Percentiles rank a stretch among this genome's conserved stretches.
Evolutionary conservation across 1,140 invertebrate genomes (phyloP).

Genomic region (Cyclina sinensis): DNA sequence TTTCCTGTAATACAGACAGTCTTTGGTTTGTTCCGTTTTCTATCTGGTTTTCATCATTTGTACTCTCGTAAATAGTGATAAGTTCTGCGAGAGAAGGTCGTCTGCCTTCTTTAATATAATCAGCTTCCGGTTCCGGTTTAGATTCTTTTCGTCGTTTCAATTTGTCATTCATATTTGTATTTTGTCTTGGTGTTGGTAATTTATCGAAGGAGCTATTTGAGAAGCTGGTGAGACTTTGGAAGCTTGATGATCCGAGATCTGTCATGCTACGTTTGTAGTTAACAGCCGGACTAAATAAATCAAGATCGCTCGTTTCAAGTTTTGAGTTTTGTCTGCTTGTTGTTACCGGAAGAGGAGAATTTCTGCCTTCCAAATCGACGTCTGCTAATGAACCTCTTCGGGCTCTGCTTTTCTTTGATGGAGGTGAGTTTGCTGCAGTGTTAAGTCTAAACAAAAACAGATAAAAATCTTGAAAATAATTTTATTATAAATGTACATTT

Average conservation of each 20-base stretch:
- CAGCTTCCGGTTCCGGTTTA: not conserved
- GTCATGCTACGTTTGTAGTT: slow-evolving; percentile 1
- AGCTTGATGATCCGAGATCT: not conserved
- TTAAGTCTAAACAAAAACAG: no score
- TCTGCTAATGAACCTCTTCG: slow-evolving; percentile 59
- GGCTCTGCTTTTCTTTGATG: not conserved
- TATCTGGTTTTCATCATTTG: not conserved
- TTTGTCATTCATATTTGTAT: not conserved
- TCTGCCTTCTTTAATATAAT: slow-evolving; percentile 15
- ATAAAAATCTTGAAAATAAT: no score
- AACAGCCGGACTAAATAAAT: slow-evolving; percentile 29
- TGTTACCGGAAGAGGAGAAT: not conserved
- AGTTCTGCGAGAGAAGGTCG: slow-evolving; percentile 61
- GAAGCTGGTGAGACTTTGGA: not conserved
- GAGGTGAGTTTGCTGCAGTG: not conserved
- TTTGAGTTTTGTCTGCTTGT: slow-evolving; percentile 20
- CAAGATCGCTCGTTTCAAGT: slow-evolving; percentile 37
- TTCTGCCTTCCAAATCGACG: slow-evolving; percentile 31
- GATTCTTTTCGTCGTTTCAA: slow-evolving; percentile 17
- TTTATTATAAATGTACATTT: no score
- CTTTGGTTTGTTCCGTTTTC: not conserved
- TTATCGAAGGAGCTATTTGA: not conserved
- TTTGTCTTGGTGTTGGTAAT: not conserved
- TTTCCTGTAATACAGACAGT: slow-evolving; percentile 41
- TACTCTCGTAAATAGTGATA: slow-evolving; percentile 60